Percentiles rank a stretch among this genome's conserved stretches.
These are phyloP conservation scores for Neoitamus cyanurus DNA, from an alignment of 2,888 invertebrate species.

Conservation along the genomic window DNA sequence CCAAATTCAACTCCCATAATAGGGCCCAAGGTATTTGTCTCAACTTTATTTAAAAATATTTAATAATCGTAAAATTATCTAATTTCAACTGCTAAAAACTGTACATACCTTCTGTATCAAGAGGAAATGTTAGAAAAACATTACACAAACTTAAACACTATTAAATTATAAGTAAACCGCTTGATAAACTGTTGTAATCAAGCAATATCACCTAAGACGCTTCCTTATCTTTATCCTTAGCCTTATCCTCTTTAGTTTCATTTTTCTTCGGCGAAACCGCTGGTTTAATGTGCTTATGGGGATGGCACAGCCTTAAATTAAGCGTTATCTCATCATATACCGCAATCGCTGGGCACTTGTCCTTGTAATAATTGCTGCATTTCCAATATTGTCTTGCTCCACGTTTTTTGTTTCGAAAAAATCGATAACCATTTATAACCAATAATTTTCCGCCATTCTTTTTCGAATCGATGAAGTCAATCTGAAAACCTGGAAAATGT, in stretches of 20 bases:
- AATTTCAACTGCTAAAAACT: background rate
- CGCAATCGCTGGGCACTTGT: conserved; percentile 66
- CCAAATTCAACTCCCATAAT: too few species aligned
- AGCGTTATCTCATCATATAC: conserved; percentile 64
- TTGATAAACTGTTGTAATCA: background rate
- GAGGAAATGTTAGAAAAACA: background rate
- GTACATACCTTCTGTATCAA: background rate
- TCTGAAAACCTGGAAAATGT: conserved; percentile 60
- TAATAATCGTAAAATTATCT: background rate
- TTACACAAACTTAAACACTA: background rate
- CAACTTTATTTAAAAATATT: background rate
- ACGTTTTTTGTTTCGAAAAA: conserved; percentile 66
- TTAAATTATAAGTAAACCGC: background rate
- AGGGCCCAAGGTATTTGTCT: background rate
- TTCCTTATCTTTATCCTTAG: too few species aligned
- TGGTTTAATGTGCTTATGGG: conserved; percentile 65
- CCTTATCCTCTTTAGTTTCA: conserved; percentile 55
- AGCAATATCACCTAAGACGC: background rate
- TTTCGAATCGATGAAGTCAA: conserved; percentile 66
- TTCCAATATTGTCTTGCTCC: conserved; percentile 66
- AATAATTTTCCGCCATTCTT: conserved; percentile 66
- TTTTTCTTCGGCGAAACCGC: conserved; percentile 58
- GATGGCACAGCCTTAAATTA: conserved; percentile 63
- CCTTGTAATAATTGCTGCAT: conserved; percentile 66
- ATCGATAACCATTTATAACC: conserved; percentile 65